Base-by-base conservation (phyloP, 2,888 invertebrate species). In the Dioctria linearis region DNA sequence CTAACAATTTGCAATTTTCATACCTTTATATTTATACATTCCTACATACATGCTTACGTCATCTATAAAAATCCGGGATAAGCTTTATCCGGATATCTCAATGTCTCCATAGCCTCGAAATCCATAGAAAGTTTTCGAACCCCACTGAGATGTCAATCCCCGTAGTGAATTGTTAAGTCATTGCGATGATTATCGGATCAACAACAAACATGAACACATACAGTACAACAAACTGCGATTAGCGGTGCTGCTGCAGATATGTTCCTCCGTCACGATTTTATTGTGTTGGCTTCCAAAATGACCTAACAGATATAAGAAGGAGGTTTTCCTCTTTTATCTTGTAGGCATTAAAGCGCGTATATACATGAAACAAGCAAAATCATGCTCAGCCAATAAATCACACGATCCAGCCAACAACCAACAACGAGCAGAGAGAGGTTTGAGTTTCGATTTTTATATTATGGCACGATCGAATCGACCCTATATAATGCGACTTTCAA, bases 341-440 rank as follows among this genome's bases (percentile, higher is more conserved):
- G n/a, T 9, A 8, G 67, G 46, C 25, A 13, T 43, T 43, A 4
- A 39, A 51, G 9, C 11, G 37, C 49, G 8, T 25, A 25, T 25
- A 25, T 25, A 25, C n/a, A 3, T n/a, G 59, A 67, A 59, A 65
- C 25, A 43, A 67, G 79, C 69, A 11, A 40, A 67, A 67, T 79
- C 79, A 79, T 79, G 79, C 54, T 67, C 79, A 39, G 67, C 79
- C 67, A 79, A 79, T 79, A 79, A 79, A 79, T 79, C 79, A 79
- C 79, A 25, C 66, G 46, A 25, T 49, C 43, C 67, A 66, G 66
- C 59, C 42, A 75, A 13, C 37, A 39, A 43, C n/a, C 11, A 46
- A 46, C 11, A 46, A 46, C 25, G 25, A n/a, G 25, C 6, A 13
- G n/a, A 43, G 9, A 37, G 25, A 67, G 25, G 25, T 25, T 25